Percentiles rank a stretch among this genome's conserved stretches.
Conservation (phyloP, 1,140 invertebrate species). For the Bradynema listronoti region DNA sequence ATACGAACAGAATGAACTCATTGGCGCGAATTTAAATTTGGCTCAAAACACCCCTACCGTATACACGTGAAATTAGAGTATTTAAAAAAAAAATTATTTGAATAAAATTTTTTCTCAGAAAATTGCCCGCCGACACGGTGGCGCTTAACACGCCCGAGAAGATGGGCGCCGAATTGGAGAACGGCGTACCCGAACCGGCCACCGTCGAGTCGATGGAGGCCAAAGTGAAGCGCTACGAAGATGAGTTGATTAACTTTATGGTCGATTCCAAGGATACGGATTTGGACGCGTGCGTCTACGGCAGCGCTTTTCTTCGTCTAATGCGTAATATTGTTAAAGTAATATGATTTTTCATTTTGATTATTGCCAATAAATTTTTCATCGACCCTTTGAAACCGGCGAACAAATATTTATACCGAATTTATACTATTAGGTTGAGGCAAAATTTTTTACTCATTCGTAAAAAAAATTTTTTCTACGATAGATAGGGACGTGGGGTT, state of each 20-base stretch:
- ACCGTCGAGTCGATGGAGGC: too few species aligned
- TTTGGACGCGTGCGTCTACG: slow-evolving; percentile 8
- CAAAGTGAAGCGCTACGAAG: background rate
- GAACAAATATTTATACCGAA: background rate
- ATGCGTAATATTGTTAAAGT: slow-evolving; percentile 17
- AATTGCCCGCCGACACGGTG: too few species aligned
- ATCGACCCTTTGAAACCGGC: background rate
- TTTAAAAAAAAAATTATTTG: too few species aligned
- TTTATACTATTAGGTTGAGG: background rate
- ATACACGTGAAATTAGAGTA: too few species aligned
- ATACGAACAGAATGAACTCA: too few species aligned
- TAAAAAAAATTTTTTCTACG: background rate
- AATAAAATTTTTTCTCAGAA: too few species aligned
- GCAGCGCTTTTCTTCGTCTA: slow-evolving; percentile 10
- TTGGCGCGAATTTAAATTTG: too few species aligned
- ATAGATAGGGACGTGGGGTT: background rate
- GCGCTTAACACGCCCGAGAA: too few species aligned
- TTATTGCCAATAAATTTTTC: background rate
- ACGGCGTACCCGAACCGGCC: too few species aligned
- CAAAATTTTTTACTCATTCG: background rate
- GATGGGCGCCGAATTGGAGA: too few species aligned
- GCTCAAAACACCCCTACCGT: too few species aligned
- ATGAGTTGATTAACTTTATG: background rate
- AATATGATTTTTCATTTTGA: background rate
- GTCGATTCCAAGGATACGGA: slow-evolving; percentile 14